These are phyloP conservation scores for Xenops minutus DNA, from an alignment of 2,797 vertebrate genomes.

Conservation along the genomic window DNA sequence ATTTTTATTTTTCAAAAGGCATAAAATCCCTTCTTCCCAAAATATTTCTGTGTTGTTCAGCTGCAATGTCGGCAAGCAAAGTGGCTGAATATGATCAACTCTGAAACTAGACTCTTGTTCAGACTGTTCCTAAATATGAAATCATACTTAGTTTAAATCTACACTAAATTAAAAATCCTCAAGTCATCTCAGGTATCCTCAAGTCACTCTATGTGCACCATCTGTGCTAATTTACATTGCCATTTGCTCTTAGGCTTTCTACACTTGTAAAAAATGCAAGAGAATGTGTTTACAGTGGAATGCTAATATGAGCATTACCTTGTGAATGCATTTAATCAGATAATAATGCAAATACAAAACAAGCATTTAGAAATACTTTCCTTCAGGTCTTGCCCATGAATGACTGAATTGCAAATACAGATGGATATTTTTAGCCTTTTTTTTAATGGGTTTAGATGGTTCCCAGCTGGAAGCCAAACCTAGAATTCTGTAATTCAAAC, in stretches of 20 bases:
- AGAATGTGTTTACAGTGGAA: neutral
- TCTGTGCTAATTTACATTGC: neutral
- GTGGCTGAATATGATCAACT: neutral
- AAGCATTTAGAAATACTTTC: neutral
- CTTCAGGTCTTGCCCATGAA: neutral
- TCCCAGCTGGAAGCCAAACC: neutral
- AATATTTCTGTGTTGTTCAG: neutral
- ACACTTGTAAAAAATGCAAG: neutral
- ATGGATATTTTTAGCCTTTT: neutral
- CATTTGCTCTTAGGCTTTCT: neutral
- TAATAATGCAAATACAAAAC: neutral
- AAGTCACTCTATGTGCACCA: neutral
- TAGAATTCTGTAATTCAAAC: neutral
- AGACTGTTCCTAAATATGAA: neutral
- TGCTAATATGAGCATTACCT: neutral
- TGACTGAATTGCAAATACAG: neutral
- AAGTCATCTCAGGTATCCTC: neutral
- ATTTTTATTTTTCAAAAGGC: neutral
- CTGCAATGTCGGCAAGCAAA: neutral
- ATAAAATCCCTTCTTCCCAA: neutral
- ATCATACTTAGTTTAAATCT: neutral
- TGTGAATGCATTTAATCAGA: neutral
- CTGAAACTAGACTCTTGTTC: neutral
- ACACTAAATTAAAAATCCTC: neutral
- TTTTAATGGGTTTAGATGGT: neutral